Base-by-base conservation (phyloP, 2,113 vertebrate species). In the Cololabis saira region DNA sequence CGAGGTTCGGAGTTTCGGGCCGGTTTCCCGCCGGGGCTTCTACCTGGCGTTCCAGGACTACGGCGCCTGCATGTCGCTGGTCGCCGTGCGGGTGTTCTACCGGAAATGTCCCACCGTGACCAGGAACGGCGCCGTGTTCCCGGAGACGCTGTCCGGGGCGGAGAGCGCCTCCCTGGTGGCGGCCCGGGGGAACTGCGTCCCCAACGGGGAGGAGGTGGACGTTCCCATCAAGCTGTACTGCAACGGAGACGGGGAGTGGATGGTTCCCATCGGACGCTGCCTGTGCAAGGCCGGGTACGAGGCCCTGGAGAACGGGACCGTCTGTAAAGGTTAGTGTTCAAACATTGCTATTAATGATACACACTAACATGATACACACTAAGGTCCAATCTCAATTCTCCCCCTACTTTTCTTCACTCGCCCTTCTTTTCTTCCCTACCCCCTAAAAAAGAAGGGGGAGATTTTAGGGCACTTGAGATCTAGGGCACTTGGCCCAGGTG, bases 31-130 rank as follows among this genome's bases (percentile, higher is more conserved):
- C 66, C 95, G 72, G 0, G 97, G 97, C 37, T 99, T 98, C 92
- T 99, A 97, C 85, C 88, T 99, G 81, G 96, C 96, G 52, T 99
- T 99, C 89, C 97, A 99, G 93, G 97, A 99, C 88, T 99, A 99
- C 0, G 97, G 97, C 0, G 95, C 95, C 68, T 99, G 97, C 90
- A 99, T 99, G 97, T 99, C 97, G 2, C 90, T 99, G 54, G 98
- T 98, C 0, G 96, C 97, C 0, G 97, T 98, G 40, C 91, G 95
- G 0, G 96, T 98, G 77, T 99, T 95, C 91, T 99, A 97, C 92
- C 93, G 97, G 57, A 99, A 98, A 75, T 99, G 97, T 68, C 95
- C 95, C 4, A 85, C 92, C 0, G 71, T 97, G 3, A 93, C 97
- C 86, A 94, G 94, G 86, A 99, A 98, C 0, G 96, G 96, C 0